These are phyloP conservation scores for Cyanoderma ruficeps DNA, from an alignment of 2,113 vertebrate species.

Conservation along the genomic window DNA sequence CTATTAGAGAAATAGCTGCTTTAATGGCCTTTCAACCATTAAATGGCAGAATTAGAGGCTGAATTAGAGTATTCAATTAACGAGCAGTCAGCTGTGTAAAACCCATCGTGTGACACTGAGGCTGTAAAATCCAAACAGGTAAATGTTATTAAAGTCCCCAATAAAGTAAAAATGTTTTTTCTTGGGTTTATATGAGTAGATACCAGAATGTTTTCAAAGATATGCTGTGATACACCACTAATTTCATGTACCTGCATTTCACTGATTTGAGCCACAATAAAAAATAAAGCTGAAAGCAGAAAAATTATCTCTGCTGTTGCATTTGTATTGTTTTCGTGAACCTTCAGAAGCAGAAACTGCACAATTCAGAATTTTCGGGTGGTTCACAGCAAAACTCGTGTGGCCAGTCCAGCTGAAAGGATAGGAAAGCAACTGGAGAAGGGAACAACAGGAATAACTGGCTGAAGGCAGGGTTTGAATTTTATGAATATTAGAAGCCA, in stretches of 20 bases:
- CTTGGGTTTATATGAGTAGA: not conserved
- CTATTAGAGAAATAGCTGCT: constrained; percentile 22
- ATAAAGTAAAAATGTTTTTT: not conserved
- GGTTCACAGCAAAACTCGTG: not conserved
- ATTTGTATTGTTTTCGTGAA: not conserved
- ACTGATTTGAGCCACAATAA: not conserved
- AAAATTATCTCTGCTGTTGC: not conserved
- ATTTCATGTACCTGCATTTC: not conserved
- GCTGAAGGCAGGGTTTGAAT: constrained; percentile 38
- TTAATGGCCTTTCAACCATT: constrained; percentile 10
- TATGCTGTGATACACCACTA: not conserved
- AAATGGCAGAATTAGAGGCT: constrained; percentile 22
- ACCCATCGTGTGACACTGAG: not conserved
- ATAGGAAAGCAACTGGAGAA: not conserved
- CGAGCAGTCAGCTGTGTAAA: constrained; percentile 29
- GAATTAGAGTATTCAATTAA: constrained; percentile 49
- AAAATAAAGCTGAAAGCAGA: not conserved
- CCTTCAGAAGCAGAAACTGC: not conserved
- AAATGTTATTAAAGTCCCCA: not conserved
- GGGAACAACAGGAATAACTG: not conserved
- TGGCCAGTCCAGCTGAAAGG: constrained; percentile 15
- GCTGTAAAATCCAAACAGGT: not conserved
- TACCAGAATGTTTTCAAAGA: not conserved
- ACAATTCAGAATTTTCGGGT: constrained; percentile 14
- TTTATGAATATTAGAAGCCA: constrained; percentile 33